phyloP scores from a whole-genome alignment of 2,888 invertebrate species.

The Drosophila mayaguana region DNA sequence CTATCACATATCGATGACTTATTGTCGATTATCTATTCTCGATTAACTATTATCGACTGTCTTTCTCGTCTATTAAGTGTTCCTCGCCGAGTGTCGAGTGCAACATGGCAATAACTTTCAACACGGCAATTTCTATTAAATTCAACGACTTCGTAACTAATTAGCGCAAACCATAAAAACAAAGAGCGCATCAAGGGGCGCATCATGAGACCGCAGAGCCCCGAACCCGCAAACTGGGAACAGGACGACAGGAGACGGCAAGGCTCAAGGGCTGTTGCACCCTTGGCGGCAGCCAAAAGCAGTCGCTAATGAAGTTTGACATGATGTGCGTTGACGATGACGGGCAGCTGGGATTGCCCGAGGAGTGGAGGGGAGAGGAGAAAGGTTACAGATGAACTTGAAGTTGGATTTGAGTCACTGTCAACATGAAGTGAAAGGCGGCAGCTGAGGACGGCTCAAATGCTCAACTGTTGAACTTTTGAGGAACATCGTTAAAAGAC shows the following conservation, averaged over 20 bases:
- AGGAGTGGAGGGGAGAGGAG: neutral
- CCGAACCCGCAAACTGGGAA: neutral
- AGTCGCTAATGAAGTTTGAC: constrained; percentile 76
- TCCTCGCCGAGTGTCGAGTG: constrained; percentile 9
- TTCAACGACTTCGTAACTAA: constrained; percentile 83
- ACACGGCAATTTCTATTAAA: constrained; percentile 73
- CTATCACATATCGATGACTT: no score
- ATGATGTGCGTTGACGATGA: constrained; percentile 68
- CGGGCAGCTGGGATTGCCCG: constrained; percentile 21
- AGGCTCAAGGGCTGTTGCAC: constrained; percentile 25
- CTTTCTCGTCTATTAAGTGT: neutral
- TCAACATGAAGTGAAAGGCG: constrained; percentile 72
- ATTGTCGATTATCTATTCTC: neutral
- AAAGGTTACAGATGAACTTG: constrained; percentile 22
- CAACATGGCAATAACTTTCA: constrained; percentile 58
- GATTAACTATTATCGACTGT: neutral
- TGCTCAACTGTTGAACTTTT: constrained; percentile 39
- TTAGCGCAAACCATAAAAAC: constrained; percentile 83
- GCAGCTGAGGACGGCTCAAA: constrained; percentile 17
- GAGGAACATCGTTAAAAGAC: constrained; percentile 57
- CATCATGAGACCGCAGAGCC: constrained; percentile 48
- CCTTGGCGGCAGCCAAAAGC: constrained; percentile 25
- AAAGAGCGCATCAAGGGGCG: constrained; percentile 59
- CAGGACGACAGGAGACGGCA: neutral
- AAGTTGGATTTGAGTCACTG: constrained; percentile 15